These are phyloP conservation scores for Phaenicophaeus curvirostris DNA, from an alignment of 2,797 vertebrate species.

Conservation along the genomic window DNA sequence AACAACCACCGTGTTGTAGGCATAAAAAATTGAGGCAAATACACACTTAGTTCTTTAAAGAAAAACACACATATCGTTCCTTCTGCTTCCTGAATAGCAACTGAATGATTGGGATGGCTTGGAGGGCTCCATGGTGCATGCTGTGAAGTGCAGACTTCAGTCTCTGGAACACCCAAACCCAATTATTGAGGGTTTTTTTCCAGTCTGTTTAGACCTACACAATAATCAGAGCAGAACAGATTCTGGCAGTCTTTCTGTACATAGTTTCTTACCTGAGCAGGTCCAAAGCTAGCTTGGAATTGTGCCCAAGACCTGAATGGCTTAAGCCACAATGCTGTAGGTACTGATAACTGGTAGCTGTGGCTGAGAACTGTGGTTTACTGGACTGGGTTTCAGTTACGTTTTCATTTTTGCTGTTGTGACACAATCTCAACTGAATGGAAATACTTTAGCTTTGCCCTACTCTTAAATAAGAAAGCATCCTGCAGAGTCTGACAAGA, in stretches of 20 bases:
- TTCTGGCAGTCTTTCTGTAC: background rate
- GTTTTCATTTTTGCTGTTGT: background rate
- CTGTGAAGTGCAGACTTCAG: background rate
- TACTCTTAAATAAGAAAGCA: background rate
- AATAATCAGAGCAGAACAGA: background rate
- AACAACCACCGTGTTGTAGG: accelerated
- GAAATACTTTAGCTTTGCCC: background rate
- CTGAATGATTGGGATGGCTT: background rate
- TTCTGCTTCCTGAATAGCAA: background rate
- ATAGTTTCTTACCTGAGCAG: background rate
- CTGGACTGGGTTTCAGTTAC: background rate
- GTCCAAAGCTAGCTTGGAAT: background rate
- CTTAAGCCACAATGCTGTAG: background rate
- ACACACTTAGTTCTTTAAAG: background rate
- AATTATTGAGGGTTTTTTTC: background rate
- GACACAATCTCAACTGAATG: background rate
- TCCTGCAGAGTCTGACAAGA: background rate
- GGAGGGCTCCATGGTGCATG: no score
- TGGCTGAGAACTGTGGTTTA: background rate
- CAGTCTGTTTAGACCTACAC: background rate
- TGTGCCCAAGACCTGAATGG: background rate
- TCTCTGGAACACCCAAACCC: background rate
- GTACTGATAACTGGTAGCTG: background rate
- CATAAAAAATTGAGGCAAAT: background rate
- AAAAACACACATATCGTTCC: background rate